These are phyloP conservation scores for Chloroclystis v-ata DNA, from an alignment of 2,888 invertebrate species.

Conservation along the genomic window DNA sequence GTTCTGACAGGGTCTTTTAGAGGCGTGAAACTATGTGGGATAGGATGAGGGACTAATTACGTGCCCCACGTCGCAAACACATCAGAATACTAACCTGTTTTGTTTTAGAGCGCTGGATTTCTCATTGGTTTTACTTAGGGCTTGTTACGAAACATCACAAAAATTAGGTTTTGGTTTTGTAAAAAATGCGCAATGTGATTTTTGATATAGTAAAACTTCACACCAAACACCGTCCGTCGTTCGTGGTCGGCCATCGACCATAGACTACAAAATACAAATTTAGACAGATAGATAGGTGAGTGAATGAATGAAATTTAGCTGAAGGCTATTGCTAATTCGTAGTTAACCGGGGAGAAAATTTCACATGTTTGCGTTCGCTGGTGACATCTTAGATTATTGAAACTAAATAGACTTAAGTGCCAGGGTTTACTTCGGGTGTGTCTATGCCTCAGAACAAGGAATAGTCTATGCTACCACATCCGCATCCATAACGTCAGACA, in stretches of 20 bases:
- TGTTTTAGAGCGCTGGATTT: constrained; percentile 31
- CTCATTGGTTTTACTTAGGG: constrained; percentile 41
- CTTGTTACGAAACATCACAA: constrained; percentile 46
- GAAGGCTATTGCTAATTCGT: too few relatives aligned
- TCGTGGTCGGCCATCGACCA: constrained; percentile 60
- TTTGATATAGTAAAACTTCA: constrained; percentile 34
- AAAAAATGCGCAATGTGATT: constrained; percentile 54
- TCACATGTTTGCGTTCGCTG: too few relatives aligned
- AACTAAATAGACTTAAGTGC: too few relatives aligned
- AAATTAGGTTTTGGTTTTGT: constrained; percentile 39
- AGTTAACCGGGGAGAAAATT: too few relatives aligned
- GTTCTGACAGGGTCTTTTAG: constrained; percentile 51
- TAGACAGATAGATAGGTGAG: not conserved
- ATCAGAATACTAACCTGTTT: constrained; percentile 44
- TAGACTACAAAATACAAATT: constrained; percentile 24
- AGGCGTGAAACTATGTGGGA: constrained; percentile 49
- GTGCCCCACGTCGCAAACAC: constrained; percentile 50
- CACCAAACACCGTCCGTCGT: constrained; percentile 62
- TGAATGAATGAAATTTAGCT: not conserved
- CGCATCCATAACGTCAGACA: too few relatives aligned
- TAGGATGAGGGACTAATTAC: constrained; percentile 58
- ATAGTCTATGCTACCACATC: too few relatives aligned
- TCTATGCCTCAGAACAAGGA: too few relatives aligned
- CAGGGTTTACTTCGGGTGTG: too few relatives aligned
- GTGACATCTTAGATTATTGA: too few relatives aligned